Evolutionary conservation across 2,888 invertebrate genomes (phyloP), one percentile per base, ranked within the genome.

Genomic region (Agriotes lineatus): DNA sequence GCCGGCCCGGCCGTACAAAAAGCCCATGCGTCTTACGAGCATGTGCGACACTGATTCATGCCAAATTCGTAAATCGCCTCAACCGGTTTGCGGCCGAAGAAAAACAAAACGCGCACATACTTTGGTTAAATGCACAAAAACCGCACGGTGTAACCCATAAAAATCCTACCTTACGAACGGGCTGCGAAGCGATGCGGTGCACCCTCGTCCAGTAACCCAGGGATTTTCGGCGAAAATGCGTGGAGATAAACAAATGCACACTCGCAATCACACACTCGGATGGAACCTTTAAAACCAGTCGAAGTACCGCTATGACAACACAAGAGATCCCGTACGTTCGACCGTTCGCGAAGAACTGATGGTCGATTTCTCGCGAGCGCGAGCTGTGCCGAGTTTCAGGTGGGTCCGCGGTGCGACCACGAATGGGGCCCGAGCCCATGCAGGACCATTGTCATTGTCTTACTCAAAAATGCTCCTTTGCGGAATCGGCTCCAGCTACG

Each of bases 281-380:
- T 72, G 66, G 63, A 71, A 70, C 19, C 63, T 75, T 75, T 73
- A 70, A 76, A 78, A 77, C 71, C 66, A 73, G 74, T 69, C 73
- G 72, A 74, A 77, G 77, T 78, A 78, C 78, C 78, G 79, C 77
- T 79, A 79, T 71, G 70, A 74, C 72, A 73, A 71, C 77, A 72
- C 72, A 72, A 74, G 68, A 75, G 74, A 74, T 74, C 75, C 77
- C 76, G 77, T 78, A 76, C 75, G 71, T 73, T 72, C 75, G 74
- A 76, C 70, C 70, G 77, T 72, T 74, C 73, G 75, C 74, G 74
- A 78, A 76, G 76, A 75, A 80, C 80, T 79, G 78, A 79, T 77
- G 76, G 77, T 76, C 70, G 72, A 72, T 68, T 70, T 69, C 76
- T 71, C 70, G 71, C 71, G 48, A 68, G 30, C 48, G 54, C 54